These are phyloP conservation scores for Aselliscus stoliczkanus DNA, from an alignment of 2,797 vertebrate genomes.

Conservation along the genomic window DNA sequence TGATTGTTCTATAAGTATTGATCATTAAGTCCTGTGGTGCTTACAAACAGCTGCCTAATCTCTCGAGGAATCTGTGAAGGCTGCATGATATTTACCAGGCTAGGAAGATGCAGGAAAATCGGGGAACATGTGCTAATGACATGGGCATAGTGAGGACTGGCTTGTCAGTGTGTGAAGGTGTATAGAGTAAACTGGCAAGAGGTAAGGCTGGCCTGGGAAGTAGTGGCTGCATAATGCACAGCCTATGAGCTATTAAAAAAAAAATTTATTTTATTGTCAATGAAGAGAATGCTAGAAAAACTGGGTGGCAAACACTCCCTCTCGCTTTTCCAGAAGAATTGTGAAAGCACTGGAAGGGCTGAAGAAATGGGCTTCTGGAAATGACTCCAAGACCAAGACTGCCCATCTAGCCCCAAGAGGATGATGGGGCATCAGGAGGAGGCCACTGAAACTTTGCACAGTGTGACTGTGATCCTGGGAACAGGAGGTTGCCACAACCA, in stretches of 20 bases:
- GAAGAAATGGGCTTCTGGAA: background rate
- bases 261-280: background rate
- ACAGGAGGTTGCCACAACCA: background rate
- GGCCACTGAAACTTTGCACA: background rate
- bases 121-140: background rate
- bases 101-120: background rate
- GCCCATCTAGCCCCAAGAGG: background rate
- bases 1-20: background rate
- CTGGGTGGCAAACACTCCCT: background rate
- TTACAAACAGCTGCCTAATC: background rate
- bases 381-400: background rate
- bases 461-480: background rate
- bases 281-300: background rate
- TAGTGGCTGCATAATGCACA: background rate
- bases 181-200: background rate
- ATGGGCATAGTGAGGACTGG: background rate
- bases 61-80: background rate
- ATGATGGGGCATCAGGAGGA: background rate
- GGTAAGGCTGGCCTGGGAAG: background rate
- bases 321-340: background rate
- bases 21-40: background rate
- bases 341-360: background rate
- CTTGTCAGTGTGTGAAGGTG: background rate
- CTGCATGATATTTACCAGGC: background rate
- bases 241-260: background rate